These are phyloP conservation scores for Denticeps clupeoides DNA, from an alignment of 2,797 vertebrate species.

Conservation along the genomic window DNA sequence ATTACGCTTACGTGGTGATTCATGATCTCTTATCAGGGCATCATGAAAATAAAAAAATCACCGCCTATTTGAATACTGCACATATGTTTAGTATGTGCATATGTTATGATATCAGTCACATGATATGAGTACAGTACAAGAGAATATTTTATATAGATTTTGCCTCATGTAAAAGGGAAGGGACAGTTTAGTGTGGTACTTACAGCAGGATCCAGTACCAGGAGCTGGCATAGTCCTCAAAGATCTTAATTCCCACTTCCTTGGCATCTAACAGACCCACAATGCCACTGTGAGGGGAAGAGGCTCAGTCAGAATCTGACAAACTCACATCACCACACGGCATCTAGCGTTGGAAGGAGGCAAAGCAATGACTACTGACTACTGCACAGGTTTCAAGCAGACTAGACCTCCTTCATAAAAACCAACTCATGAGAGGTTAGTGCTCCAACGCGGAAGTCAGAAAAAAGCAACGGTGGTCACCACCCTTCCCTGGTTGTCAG, in stretches of 20 bases:
- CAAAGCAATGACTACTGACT: no score
- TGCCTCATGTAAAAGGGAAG: not conserved
- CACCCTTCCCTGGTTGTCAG: not conserved
- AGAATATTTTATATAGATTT: not conserved
- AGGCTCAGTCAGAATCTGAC: not conserved
- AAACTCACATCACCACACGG: no score
- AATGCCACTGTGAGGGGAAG: constrained; percentile 66
- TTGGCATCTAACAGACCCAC: constrained; percentile 74
- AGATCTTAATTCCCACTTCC: constrained; percentile 78
- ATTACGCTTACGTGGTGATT: no score
- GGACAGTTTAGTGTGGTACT: constrained; percentile 37
- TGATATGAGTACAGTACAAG: not conserved
- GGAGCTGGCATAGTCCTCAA: constrained; percentile 88
- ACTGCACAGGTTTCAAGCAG: constrained; percentile 9
- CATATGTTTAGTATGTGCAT: no score
- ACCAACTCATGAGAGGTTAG: not conserved
- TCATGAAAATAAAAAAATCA: no score
- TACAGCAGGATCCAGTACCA: constrained; percentile 96
- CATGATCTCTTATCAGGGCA: no score
- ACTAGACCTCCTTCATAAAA: not conserved
- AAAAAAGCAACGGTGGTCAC: no score
- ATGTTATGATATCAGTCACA: no score
- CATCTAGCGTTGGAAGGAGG: no score
- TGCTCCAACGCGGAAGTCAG: no score
- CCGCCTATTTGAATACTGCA: no score